Percentiles rank a stretch among this genome's conserved stretches.
These are phyloP conservation scores for Rhinophrynus dorsalis DNA, from an alignment of 2,797 vertebrate genomes.

Conservation along the genomic window DNA sequence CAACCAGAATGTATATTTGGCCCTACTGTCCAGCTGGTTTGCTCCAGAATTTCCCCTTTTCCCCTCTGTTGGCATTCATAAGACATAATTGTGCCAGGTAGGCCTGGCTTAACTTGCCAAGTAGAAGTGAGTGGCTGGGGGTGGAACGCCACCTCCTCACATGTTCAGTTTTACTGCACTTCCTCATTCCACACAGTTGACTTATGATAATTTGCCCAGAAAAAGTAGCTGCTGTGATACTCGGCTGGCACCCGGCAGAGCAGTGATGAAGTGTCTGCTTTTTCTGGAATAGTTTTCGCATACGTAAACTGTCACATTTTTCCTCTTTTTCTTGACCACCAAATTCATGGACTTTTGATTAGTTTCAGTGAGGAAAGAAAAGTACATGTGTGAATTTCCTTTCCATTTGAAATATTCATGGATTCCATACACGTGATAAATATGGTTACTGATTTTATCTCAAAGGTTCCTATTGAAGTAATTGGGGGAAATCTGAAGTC, in stretches of 20 bases:
- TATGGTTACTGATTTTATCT: no score
- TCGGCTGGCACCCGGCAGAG: constrained; percentile 15
- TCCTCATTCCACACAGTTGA: constrained; percentile 35
- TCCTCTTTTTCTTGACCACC: constrained; percentile 7
- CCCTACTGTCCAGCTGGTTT: no score
- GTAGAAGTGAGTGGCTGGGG: background rate
- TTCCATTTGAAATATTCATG: no score
- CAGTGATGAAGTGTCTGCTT: constrained; percentile 45
- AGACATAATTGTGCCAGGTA: background rate
- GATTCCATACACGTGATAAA: no score
- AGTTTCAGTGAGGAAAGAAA: constrained; percentile 2
- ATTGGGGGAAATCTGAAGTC: no score
- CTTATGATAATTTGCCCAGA: constrained; percentile 32
- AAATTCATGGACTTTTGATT: constrained; percentile 2
- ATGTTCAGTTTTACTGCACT: background rate
- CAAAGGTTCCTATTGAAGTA: no score
- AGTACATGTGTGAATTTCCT: constrained; percentile 10
- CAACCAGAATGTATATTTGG: no score
- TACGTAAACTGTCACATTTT: constrained; percentile 29
- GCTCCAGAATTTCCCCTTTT: no score
- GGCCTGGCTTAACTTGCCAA: background rate
- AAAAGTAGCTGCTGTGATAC: constrained; percentile 25
- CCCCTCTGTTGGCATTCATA: no score
- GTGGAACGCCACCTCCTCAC: background rate
- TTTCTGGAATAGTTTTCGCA: constrained; percentile 34